phyloP scores from a whole-genome alignment of 2,888 invertebrate species.

The Acleris literana region DNA sequence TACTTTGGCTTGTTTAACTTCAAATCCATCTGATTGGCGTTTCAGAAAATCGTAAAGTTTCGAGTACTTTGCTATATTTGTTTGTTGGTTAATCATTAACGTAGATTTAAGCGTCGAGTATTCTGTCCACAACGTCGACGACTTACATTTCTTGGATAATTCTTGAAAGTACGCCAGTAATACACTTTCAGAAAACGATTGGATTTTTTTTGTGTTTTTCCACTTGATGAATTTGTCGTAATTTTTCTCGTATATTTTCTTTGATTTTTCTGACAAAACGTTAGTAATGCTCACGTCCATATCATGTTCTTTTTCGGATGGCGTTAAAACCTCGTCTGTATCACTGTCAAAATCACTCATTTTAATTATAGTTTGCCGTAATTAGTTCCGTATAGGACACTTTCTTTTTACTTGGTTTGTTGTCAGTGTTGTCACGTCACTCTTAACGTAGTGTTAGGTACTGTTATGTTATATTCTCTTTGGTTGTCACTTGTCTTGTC shows the following conservation, averaged over 20 bases:
- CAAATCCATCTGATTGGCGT: slow-evolving; percentile 11
- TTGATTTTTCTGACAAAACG: background rate
- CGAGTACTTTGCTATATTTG: slow-evolving; percentile 27
- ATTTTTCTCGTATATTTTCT: slow-evolving; percentile 13
- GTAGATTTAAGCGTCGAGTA: slow-evolving; percentile 35
- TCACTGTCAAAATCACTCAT: slow-evolving; percentile 1
- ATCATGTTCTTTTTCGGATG: background rate
- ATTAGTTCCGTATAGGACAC: background rate
- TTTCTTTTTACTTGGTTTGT: too few species aligned
- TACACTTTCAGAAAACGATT: slow-evolving; percentile 12
- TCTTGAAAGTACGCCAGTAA: slow-evolving; percentile 30
- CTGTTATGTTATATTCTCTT: too few species aligned
- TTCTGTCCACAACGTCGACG: slow-evolving; percentile 26
- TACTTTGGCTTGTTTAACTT: slow-evolving; percentile 5
- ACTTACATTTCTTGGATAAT: slow-evolving; percentile 25
- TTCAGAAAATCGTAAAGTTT: slow-evolving; percentile 24
- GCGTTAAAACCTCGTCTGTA: background rate
- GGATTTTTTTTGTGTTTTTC: slow-evolving; percentile 1
- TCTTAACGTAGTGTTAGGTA: too few species aligned
- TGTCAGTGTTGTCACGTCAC: too few species aligned
- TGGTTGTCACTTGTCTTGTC: too few species aligned
- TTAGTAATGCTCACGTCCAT: background rate
- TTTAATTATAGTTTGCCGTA: background rate
- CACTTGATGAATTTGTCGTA: slow-evolving; percentile 20
- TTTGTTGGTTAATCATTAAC: slow-evolving; percentile 27